These are phyloP conservation scores for Camelus bactrianus DNA, from an alignment of 2,113 vertebrate genomes.

Conservation along the genomic window DNA sequence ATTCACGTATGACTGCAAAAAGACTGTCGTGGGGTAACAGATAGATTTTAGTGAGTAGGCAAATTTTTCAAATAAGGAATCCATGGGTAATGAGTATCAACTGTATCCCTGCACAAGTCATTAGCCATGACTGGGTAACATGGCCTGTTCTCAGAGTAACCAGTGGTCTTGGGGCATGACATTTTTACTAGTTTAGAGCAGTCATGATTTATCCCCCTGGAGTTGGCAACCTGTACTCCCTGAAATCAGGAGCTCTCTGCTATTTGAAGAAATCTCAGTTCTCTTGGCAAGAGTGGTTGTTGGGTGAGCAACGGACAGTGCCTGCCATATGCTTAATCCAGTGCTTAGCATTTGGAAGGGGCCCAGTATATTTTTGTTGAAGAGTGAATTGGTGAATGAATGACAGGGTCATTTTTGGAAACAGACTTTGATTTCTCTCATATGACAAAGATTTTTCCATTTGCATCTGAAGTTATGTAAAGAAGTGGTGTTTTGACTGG, in stretches of 20 bases:
- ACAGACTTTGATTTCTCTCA: background rate
- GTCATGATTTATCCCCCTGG: background rate
- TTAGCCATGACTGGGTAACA: background rate
- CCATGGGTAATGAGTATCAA: background rate
- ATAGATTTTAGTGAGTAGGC: background rate
- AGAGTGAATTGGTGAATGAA: background rate
- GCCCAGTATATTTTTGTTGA: background rate
- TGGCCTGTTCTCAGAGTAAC: background rate
- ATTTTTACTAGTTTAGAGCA: background rate
- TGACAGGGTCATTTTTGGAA: background rate
- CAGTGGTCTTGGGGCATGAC: background rate
- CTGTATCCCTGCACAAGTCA: background rate
- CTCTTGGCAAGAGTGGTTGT: background rate
- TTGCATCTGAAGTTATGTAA: background rate
- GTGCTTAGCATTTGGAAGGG: background rate
- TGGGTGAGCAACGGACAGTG: background rate
- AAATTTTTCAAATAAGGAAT: background rate
- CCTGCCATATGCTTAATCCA: background rate
- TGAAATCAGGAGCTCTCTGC: background rate
- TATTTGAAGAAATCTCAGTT: background rate
- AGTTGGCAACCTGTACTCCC: background rate
- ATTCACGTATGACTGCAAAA: background rate
- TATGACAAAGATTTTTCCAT: background rate
- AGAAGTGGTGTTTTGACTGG: background rate
- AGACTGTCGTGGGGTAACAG: background rate